Conservation (phyloP, 2,113 vertebrate genomes). For the Gracilinanus agilis region DNA sequence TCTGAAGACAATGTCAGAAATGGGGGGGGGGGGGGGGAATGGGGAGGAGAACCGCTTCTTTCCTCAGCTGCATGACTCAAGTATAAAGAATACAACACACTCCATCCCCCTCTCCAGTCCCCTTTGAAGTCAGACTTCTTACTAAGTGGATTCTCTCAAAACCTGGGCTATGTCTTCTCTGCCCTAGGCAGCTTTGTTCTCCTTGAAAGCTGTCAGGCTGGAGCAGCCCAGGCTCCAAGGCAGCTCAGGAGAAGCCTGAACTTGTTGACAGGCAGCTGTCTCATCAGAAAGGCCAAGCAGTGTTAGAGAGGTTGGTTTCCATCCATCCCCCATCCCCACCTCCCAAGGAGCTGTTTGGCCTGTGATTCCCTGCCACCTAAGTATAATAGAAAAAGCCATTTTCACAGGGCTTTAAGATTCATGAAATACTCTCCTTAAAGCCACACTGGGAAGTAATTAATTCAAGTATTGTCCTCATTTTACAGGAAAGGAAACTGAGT, state of each 20-base stretch:
- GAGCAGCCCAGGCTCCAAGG: background rate
- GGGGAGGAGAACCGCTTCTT: background rate
- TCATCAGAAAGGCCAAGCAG: background rate
- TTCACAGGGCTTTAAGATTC: background rate
- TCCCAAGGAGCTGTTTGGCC: background rate
- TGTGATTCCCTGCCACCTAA: conserved; percentile 11
- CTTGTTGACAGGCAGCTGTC: conserved; percentile 43
- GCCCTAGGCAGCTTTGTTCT: conserved; percentile 8
- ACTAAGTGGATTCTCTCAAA: background rate
- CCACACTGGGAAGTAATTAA: background rate
- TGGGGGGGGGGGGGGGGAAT: background rate
- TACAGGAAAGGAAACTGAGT: background rate
- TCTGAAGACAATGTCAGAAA: background rate
- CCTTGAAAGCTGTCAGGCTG: conserved; percentile 34
- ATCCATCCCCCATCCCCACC: background rate
- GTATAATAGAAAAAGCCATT: background rate
- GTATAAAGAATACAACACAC: background rate
- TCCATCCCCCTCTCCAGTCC: background rate
- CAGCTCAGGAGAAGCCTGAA: background rate
- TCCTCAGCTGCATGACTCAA: background rate
- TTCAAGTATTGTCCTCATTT: background rate
- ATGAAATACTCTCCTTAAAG: background rate
- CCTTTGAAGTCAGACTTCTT: conserved; percentile 6
- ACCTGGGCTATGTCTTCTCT: background rate
- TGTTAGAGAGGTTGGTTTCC: conserved; percentile 7